phyloP scores from a whole-genome alignment of 2,888 invertebrate species.

The Drosophila tripunctata region DNA sequence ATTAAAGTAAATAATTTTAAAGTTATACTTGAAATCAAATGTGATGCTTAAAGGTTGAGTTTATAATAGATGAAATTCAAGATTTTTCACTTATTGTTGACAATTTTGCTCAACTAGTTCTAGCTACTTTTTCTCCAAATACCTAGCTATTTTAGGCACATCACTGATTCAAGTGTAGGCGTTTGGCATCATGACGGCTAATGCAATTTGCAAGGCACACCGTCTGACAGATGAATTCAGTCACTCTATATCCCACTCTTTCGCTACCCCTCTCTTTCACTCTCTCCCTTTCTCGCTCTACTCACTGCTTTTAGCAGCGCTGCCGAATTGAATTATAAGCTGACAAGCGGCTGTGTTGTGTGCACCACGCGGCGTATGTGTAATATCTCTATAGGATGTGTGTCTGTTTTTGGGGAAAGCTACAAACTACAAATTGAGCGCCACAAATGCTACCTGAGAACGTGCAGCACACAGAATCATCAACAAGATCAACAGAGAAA shows the following conservation, averaged over 20 bases:
- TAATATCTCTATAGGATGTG: conserved; percentile 31
- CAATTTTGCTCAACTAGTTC: no score
- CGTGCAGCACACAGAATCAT: conserved; percentile 28
- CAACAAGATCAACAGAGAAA: conserved; percentile 13
- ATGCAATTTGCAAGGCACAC: conserved; percentile 66
- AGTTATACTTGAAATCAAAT: no score
- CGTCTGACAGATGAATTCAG: conserved; percentile 13
- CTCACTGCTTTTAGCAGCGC: conserved; percentile 12
- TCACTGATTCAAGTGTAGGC: no score
- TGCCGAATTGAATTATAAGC: conserved; percentile 64
- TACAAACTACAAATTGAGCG: conserved; percentile 71
- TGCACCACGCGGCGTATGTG: conserved; percentile 52
- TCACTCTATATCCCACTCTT: neutral
- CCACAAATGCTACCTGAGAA: conserved; percentile 62
- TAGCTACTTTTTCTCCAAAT: no score
- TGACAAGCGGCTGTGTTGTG: conserved; percentile 41
- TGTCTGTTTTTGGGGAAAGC: conserved; percentile 19
- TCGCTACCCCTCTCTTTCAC: neutral
- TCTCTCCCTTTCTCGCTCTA: neutral
- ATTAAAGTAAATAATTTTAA: no score
- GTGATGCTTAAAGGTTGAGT: no score
- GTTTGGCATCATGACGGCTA: conserved; percentile 53
- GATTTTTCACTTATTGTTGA: no score
- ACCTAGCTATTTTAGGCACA: no score
- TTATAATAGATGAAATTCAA: no score